Evolutionary conservation across 2,113 vertebrate genomes (phyloP), one percentile per base, ranked within the genome.

Genomic region (Ageneiosus marmoratus): DNA sequence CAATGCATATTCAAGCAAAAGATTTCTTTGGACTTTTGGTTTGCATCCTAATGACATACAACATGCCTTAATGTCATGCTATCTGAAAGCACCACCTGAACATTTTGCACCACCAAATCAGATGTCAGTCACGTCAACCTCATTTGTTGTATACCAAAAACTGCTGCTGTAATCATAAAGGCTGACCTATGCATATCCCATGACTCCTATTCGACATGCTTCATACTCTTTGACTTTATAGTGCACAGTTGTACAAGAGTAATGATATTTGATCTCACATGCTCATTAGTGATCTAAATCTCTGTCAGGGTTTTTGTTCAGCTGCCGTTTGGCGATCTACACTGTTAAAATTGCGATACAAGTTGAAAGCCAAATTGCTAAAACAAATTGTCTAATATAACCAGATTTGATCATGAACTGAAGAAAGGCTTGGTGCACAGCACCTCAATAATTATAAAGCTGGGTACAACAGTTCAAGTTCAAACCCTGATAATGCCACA

Each of bases 111-210:
- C 89, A 88, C 86, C 85, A 41, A 2, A 2, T 41, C 37, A 90
- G 87, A 86, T 88, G 89, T 89, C 72, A 83, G 22, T 84, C n/a
- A 8, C 34, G 16, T 37, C 1, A 80, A 80, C 18, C 37, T 1
- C 18, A 70, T 3, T 20, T 44, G 37, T 44, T 70, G 65, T 41
- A 4, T 44, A 44, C 22, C 2, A 44, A 70, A 10, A 44, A 44
- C 37, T 70, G 37, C 20, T 44, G 20, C 37, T 44, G 67, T 24
- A 70, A 70, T 44, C 22, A 70, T 13, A n/a, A 70, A 70, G 18
- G 20, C 37, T 24, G 37, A 7, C 11, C 22, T 44, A 10, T 44
- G 22, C 4, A n/a, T 70, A 70, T 44, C 9, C 67, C 37, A 44
- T 20, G 37, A 44, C 10, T 12, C 11, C 67, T 44, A 20, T 37